Base-by-base conservation (phyloP, 2,888 invertebrate species). In the Amblyjoppa fuscipennis region DNA sequence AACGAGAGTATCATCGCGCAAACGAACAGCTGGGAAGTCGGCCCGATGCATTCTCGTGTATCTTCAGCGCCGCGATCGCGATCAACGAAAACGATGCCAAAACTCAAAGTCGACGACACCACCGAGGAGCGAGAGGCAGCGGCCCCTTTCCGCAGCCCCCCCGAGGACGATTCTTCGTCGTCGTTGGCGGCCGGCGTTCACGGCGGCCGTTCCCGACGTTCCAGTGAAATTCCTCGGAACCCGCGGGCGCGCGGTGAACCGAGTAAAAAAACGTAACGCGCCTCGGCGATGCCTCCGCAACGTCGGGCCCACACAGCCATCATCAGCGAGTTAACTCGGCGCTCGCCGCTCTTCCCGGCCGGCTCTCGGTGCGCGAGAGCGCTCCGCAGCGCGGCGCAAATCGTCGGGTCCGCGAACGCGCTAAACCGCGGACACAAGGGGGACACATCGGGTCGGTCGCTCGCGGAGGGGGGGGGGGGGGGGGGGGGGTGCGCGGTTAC, bases 201-300 rank as follows among this genome's bases (percentile, higher is more conserved):
- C 76, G 84, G 86, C 81, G 78, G 71, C 70, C 88, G 89, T 86
- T 87, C 86, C 76, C 87, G 90, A 87, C 92, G 93, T 93, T 92
- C 92, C 93, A 93, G 90, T 90, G 92, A 93, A 93, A 93, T 93
- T 93, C 93, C 90, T 89, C 88, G 89, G 91, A 92, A 91, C 89
- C 89, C 90, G 89, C 86, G 79, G 78, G 91, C 89, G 88, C 90
- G 89, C 86, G 79, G 76, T 87, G 80, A 76, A 68, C 68, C 68
- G 71, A 49, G 75, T 85, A 81, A 87, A 87, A 61, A 66, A 45
- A 61, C 53, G n/a, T 61, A 84, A 83, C 49, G 83, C 71, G 66
- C 66, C 53, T 28, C 49, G 49, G 45, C 38, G 31, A 31, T n/a
- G 53, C 70, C 59, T 28, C 34, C 13, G 66, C 66, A 53, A 51